Conservation (phyloP, 2,113 vertebrate genomes). For the Bucco capensis region DNA sequence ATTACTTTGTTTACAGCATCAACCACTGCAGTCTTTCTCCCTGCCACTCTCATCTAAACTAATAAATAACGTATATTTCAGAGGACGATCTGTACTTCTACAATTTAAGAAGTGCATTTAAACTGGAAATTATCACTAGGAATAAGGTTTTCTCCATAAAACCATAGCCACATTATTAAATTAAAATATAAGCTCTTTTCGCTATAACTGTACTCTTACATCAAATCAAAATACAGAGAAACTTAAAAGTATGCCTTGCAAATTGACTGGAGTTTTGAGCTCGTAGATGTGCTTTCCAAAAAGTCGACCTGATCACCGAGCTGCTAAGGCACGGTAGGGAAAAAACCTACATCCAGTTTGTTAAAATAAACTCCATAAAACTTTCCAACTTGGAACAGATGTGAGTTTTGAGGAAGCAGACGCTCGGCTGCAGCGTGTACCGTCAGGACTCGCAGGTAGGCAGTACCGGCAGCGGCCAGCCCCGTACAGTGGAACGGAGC, state of each 20-base stretch:
- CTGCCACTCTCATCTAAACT: background rate
- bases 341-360: accelerated
- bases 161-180: background rate
- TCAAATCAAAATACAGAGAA: background rate
- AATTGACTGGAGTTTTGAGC: accelerated
- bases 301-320: background rate
- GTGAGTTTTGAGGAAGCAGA: accelerated
- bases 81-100: background rate
- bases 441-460: accelerated
- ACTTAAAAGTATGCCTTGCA: accelerated
- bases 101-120: background rate
- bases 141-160: background rate
- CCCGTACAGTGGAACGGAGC: background rate
- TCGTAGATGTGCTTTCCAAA: background rate
- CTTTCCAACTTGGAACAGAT: accelerated
- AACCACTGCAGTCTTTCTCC: background rate
- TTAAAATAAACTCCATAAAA: background rate
- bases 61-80: background rate
- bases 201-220: too few relatives aligned
- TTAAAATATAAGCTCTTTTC: background rate
- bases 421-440: accelerated
- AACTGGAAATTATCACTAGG: too few relatives aligned
- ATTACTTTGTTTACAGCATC: background rate
- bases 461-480: background rate
- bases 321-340: background rate